Evolutionary conservation across 2,113 vertebrate genomes (phyloP), one percentile per base, ranked within the genome.

Genomic region (Ptyas mucosa): DNA sequence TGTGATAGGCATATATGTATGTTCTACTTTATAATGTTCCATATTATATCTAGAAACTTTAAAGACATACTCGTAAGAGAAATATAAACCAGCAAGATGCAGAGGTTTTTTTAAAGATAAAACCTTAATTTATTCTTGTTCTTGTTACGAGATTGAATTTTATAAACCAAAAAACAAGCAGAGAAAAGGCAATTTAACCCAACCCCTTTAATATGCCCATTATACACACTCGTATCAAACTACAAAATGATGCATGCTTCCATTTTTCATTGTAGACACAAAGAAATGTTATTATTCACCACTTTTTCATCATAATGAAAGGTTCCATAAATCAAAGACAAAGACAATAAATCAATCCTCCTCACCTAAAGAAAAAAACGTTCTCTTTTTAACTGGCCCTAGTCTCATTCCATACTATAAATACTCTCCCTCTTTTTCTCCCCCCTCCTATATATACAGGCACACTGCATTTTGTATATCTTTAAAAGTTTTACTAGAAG

Each of bases 91-190:
- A 6, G 15, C 2, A 51, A 18, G 29, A 23, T 46, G 8, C 8
- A 14, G 21, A n/a, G 10, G 26, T 10, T 5, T 87, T 34, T 91
- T 34, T 64, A 43, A 92, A 26, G 86, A 69, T 34, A 61, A 53
- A 94, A 92, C 92, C 10, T 46, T 61, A 11, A 46, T 14, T 92
- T 86, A 94, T 94, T 24, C 88, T 5, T 55, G 18, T 54, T 95
- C 39, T 23, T 86, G n/a, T 92, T 96, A 90, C 1, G 29, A 14
- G 43, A 91, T 51, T 92, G 88, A 46, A 95, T 93, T 43, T 95
- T 39, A 58, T 14, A 75, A 57, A 92, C 85, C 94, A 96, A 96
- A 96, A 54, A 53, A 64, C 61, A 96, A 94, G 95, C 92, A 1
- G 75, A 81, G 18, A 1, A 93, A 6, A n/a, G 26, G 54, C 9